phyloP scores from a whole-genome alignment of 1,140 invertebrate genomes.

The Papilio machaon region DNA sequence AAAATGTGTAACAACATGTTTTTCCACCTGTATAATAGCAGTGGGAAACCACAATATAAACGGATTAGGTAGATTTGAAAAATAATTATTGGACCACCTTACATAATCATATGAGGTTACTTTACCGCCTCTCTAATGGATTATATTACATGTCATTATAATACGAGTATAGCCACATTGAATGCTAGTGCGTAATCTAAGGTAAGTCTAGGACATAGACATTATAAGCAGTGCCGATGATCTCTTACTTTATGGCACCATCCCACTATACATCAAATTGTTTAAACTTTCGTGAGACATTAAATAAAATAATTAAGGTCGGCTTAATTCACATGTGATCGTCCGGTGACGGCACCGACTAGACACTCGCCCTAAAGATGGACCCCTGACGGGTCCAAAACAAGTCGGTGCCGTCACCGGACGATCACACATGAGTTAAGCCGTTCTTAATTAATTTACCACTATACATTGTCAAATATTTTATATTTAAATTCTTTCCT shows the following conservation, averaged over 20 bases:
- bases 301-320: too few species aligned
- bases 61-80: neutral
- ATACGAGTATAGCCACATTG: neutral
- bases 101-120: neutral
- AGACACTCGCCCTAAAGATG: too few species aligned
- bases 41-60: too few species aligned
- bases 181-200: conserved; percentile 20
- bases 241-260: neutral
- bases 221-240: conserved; percentile 12
- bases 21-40: too few species aligned
- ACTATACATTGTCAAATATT: neutral
- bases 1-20: too few species aligned
- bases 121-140: neutral
- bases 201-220: neutral
- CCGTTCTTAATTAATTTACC: neutral
- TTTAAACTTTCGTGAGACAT: too few species aligned
- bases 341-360: too few species aligned
- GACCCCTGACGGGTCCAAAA: too few species aligned
- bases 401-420: too few species aligned
- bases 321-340: too few species aligned
- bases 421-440: too few species aligned
- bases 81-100: neutral
- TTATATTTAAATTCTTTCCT: neutral
- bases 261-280: neutral
- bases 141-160: neutral